Conservation (phyloP, 2,113 vertebrate genomes). For the Scophthalmus maximus region DNA sequence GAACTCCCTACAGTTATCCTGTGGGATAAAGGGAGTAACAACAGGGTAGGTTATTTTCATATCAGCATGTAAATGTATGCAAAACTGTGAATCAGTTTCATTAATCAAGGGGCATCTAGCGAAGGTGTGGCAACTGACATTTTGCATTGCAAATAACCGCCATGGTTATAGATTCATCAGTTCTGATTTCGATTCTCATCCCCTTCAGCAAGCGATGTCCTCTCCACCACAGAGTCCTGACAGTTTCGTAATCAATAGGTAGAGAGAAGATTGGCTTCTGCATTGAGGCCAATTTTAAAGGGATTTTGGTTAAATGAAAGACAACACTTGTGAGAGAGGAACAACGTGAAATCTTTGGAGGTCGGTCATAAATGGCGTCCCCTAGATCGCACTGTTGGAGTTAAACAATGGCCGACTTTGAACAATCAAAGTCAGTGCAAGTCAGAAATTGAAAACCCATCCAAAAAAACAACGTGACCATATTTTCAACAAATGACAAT, state of each 20-base stretch:
- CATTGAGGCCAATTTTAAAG: not conserved
- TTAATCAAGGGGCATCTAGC: conserved; percentile 29
- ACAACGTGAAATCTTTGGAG: not conserved
- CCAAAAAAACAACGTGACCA: too few species aligned
- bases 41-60: not conserved
- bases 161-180: conserved; percentile 21
- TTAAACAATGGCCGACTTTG: not conserved
- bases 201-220: not conserved
- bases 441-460: too few species aligned
- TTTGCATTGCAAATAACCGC: conserved; percentile 40
- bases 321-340: not conserved
- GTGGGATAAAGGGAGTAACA: conserved; percentile 7
- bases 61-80: conserved; percentile 38
- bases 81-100: conserved; percentile 19
- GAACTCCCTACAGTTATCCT: not conserved
- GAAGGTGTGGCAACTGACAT: conserved; percentile 14
- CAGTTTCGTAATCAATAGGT: not conserved
- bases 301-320: not conserved
- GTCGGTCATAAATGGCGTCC: not conserved
- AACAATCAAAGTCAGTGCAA: too few species aligned
- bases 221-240: not conserved
- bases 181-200: conserved; percentile 16
- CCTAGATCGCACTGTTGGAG: not conserved
- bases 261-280: not conserved
- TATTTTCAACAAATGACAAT: too few species aligned